phyloP scores from a whole-genome alignment of 1,140 invertebrate genomes.

The Heterodera carotae region DNA sequence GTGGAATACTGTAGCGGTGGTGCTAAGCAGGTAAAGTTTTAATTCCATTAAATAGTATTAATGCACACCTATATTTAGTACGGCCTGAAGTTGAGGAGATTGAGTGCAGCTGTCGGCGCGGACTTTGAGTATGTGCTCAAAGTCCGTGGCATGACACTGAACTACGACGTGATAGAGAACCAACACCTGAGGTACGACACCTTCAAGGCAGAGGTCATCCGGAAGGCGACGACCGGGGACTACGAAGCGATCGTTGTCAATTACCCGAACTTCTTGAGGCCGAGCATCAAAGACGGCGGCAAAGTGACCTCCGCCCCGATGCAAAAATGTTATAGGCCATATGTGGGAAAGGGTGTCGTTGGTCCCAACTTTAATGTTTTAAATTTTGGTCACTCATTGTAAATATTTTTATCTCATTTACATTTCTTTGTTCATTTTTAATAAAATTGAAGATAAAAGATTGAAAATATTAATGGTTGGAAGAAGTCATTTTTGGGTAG shows the following conservation, averaged over 20 bases:
- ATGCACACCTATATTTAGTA: not conserved
- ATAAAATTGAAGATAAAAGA: no score
- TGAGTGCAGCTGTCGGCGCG: not conserved
- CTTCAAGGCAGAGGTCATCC: conserved; percentile 2
- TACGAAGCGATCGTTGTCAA: not conserved
- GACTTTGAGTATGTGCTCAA: conserved; percentile 8
- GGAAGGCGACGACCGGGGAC: no score
- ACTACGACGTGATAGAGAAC: conserved; percentile 8
- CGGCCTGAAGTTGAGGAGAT: not conserved
- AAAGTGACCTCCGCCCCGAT: not conserved
- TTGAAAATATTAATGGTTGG: no score
- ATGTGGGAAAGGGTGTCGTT: conserved; percentile 5
- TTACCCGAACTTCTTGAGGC: not conserved
- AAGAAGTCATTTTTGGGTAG: no score
- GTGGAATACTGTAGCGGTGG: not conserved
- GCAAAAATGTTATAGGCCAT: not conserved
- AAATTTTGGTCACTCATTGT: no score
- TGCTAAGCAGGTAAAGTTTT: not conserved
- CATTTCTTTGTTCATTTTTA: no score
- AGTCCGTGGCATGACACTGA: conserved; percentile 2
- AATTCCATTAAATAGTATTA: no score
- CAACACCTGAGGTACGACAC: conserved; percentile 1
- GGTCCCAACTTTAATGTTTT: not conserved
- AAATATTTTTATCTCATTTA: no score
- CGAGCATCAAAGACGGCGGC: not conserved